Percentiles rank a stretch among this genome's conserved stretches.
Conservation (phyloP, 2,797 vertebrate species). For the Loriculus beryllinus region DNA sequence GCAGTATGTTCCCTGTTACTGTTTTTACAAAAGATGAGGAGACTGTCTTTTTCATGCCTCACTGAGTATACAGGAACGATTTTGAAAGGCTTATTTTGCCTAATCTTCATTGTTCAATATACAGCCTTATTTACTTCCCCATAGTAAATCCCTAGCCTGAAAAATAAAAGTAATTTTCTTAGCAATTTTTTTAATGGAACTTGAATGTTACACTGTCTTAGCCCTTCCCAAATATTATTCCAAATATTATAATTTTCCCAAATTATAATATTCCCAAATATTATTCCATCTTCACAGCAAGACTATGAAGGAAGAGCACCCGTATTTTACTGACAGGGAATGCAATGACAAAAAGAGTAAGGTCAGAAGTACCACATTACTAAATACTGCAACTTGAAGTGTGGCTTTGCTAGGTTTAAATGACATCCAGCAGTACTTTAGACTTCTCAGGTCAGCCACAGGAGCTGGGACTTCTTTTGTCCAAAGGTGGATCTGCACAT, state of each 20-base stretch:
- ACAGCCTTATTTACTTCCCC: background rate
- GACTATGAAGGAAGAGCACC: background rate
- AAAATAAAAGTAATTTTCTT: constrained; percentile 3
- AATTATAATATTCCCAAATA: background rate
- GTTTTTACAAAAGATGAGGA: background rate
- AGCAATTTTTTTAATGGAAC: background rate
- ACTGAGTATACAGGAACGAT: background rate
- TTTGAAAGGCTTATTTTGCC: background rate
- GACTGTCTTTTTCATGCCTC: background rate
- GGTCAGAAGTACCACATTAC: background rate
- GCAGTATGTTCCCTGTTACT: background rate
- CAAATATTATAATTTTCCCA: background rate
- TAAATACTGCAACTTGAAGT: background rate
- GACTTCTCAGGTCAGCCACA: background rate
- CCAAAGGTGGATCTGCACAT: accelerated
- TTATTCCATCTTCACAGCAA: background rate
- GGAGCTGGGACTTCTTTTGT: background rate
- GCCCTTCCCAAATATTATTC: background rate
- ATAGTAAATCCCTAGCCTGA: background rate
- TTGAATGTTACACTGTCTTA: background rate
- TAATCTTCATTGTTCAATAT: background rate
- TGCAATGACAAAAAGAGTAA: background rate
- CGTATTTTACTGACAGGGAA: background rate
- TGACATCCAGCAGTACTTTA: background rate
- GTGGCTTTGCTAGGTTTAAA: background rate